These are phyloP conservation scores for Polyommatus icarus DNA, from an alignment of 2,888 invertebrate species.

Conservation along the genomic window DNA sequence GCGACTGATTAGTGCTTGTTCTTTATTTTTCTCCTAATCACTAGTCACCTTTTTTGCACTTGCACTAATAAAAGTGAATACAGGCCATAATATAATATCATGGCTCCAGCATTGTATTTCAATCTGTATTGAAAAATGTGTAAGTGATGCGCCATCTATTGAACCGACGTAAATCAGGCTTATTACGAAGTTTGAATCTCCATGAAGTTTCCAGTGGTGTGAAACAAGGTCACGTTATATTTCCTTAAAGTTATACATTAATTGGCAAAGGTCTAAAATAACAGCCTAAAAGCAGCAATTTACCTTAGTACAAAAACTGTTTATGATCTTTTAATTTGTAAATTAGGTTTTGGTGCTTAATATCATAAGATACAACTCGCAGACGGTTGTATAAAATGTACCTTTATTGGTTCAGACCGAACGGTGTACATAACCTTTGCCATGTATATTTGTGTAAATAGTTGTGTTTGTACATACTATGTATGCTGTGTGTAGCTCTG, in stretches of 20 bases:
- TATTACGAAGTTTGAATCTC: too few relatives aligned
- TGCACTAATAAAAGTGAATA: too few relatives aligned
- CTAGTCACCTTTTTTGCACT: too few relatives aligned
- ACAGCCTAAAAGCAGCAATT: neutral
- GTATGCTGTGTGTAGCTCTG: constrained; percentile 73
- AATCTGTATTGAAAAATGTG: too few relatives aligned
- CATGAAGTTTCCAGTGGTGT: constrained; percentile 59
- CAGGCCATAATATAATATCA: too few relatives aligned
- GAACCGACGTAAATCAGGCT: neutral
- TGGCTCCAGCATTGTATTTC: too few relatives aligned
- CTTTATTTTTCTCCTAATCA: too few relatives aligned
- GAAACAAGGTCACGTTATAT: constrained; percentile 46
- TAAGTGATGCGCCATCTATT: too few relatives aligned
- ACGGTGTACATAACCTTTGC: constrained; percentile 42
- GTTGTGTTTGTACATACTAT: constrained; percentile 74
- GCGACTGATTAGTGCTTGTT: too few relatives aligned
- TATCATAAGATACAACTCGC: neutral
- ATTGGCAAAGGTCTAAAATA: constrained; percentile 37
- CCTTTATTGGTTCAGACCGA: neutral
- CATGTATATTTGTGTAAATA: constrained; percentile 72
- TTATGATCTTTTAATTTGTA: neutral
- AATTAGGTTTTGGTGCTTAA: neutral
- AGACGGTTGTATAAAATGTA: neutral
- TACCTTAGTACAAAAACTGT: neutral
- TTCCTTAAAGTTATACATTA: constrained; percentile 26